Base-by-base conservation (phyloP, 2,113 vertebrate species). In the Panthera leo region DNA sequence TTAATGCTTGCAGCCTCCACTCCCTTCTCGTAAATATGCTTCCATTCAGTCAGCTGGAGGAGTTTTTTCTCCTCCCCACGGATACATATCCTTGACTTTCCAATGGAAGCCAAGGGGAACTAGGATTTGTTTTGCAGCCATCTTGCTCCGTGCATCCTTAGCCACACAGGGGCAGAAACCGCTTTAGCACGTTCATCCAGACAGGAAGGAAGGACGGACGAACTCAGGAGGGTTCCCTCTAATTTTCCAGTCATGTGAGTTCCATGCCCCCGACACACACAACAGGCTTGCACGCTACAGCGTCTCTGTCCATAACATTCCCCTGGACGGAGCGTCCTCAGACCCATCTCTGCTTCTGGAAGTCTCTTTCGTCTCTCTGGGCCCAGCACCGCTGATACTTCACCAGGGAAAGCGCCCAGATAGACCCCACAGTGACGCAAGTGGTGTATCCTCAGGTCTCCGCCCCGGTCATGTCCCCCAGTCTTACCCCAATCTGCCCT, bases 41-140 rank as follows among this genome's bases (percentile, higher is more conserved):
- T 82, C 97, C 5, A 13, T 88, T 91, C 91, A 91, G 73, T 68
- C 93, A 73, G 39, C 73, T 0, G 11, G 36, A 73, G 67, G 79
- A 89, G 12, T 85, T 51, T 48, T 63, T 85, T 12, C 85, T 92
- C 45, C 93, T 93, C 92, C 95, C 95, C 79, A 34, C 67, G 21
- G 83, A 90, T 80, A 92, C 79, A 39, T 96, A 83, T 97, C 97
- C 95, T 89, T 89, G 93, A 93, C 97, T 98, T 96, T 79, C 88
- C 97, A 94, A 94, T 92, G 96, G 91, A 79, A 96, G 53, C 61
- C 85, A 96, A 84, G 85, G 55, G 25, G 88, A 96, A 85, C 68
- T 13, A 29, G 45, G 85, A 78, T 89, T 89, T 85, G 45, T 92
- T 89, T 86, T 88, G 65, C 51, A 67, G 67, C 84, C 93, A 45